Evolutionary conservation across 2,888 invertebrate species (phyloP), one percentile per base, ranked within the genome.

Genomic region (Philonicus albiceps): DNA sequence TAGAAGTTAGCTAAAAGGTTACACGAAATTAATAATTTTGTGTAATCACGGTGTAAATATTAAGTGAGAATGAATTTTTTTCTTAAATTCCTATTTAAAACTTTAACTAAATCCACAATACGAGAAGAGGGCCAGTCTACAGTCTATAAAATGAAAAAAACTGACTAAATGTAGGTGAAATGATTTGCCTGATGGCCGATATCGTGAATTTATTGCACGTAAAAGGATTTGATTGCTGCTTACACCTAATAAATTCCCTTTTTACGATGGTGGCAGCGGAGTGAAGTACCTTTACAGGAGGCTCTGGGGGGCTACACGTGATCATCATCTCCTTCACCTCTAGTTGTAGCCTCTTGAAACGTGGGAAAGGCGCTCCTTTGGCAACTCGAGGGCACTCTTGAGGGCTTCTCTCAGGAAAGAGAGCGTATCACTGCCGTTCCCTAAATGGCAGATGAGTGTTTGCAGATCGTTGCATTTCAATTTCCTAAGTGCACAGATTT

Each of bases 241-340:
- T 80, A 80, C 80, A 80, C 80, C 80, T 53, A 80, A 80, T 80
- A 80, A 80, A 80, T 80, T 80, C 31, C 6, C 11, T 31, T 80
- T 80, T 80, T 80, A 80, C 80, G 80, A 27, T 31, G 2, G 53
- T 3, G 2, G 16, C 19, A 19, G 27, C 22, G 64, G 27, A 22
- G 49, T 6, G 40, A 76, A 22, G 40, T 76, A 37, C 76, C 76
- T 37, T 76, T 43, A 22, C 0, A 6, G 40, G 76, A 13, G 8
- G 8, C 8, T 22, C 64, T 27, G 8, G 13, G 55, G 64, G 27
- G 19, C 19, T 22, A 13, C 11, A n/a, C 34, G 75, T 19, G 72
- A 34, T 34, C n/a, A 74, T 74, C 34, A 34, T 1, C 74, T 74
- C 74, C 74, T 74, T 74, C 16, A 5, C 34, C n/a, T 34, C 5